Conservation (phyloP, 2,113 vertebrate genomes). For the Amia ocellicauda region DNA sequence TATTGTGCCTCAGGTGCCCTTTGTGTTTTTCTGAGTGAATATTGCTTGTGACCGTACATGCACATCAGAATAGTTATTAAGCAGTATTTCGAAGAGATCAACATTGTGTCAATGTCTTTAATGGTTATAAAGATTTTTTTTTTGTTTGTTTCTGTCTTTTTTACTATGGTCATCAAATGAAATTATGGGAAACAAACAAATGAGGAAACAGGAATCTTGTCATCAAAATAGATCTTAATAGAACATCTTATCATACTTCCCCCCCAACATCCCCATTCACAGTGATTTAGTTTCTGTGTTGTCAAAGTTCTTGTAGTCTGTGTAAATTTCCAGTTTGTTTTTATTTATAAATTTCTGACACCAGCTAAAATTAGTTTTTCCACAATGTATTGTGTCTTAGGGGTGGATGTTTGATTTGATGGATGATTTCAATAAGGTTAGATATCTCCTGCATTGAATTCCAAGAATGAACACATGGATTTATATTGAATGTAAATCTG, state of each 20-base stretch:
- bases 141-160: no score
- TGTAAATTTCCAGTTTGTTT: constrained; percentile 23
- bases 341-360: constrained; percentile 32
- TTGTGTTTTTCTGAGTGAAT: constrained; percentile 52
- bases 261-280: constrained; percentile 19
- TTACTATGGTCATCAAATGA: constrained; percentile 47
- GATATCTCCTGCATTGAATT: no score
- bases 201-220: constrained; percentile 43
- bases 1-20: constrained; percentile 45
- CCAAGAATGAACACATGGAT: no score
- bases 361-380: constrained; percentile 24
- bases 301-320: constrained; percentile 7
- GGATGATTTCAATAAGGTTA: no score
- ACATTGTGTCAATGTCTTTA: constrained; percentile 36
- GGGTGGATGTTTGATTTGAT: constrained; percentile 19
- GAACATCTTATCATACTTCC: constrained; percentile 39
- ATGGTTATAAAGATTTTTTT: constrained; percentile 46
- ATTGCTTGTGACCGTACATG: constrained; percentile 68
- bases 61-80: constrained; percentile 51
- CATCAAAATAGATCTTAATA: constrained; percentile 41
- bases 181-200: constrained; percentile 53
- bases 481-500: no score
- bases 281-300: constrained; percentile 31
- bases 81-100: no score
- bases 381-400: constrained; percentile 18